A percentile compares a stretch with the other conserved stretches of the same genome.
These are phyloP conservation scores for Macrobrachium nipponense DNA, from an alignment of 1,140 invertebrate genomes.

Conservation along the genomic window DNA sequence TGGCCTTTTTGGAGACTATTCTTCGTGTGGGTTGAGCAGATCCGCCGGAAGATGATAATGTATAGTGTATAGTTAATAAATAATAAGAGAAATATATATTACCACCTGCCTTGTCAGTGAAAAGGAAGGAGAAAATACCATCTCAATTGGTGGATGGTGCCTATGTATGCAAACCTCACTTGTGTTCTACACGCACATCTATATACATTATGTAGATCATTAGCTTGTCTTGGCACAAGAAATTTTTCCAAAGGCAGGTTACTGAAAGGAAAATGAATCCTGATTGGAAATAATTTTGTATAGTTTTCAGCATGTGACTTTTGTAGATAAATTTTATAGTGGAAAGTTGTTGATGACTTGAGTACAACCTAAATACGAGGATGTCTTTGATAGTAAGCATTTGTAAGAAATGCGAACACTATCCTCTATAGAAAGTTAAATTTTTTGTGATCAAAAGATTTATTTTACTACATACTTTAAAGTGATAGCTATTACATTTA, in stretches of 20 bases:
- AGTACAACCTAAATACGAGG: conserved; percentile 54
- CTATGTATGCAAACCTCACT: too few species aligned
- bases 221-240: too few species aligned
- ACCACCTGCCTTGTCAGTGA: background rate
- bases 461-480: conserved; percentile 59
- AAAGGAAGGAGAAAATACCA: too few species aligned
- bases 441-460: conserved; percentile 53
- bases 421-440: conserved; percentile 58
- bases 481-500: conserved; percentile 22
- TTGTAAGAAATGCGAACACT: conserved; percentile 11
- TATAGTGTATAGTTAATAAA: conserved; percentile 32
- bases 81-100: background rate
- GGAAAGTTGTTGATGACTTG: conserved; percentile 41
- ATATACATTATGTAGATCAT: too few species aligned
- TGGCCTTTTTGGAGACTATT: conserved; percentile 48
- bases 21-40: conserved; percentile 13
- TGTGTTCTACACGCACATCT: too few species aligned
- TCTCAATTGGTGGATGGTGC: too few species aligned
- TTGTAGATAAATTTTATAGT: conserved; percentile 61
- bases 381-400: conserved; percentile 1
- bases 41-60: conserved; percentile 39
- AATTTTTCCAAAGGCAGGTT: too few species aligned
- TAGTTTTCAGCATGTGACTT: conserved; percentile 27
- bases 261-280: too few species aligned
- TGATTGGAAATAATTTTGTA: too few species aligned